Percentiles rank a stretch among this genome's conserved stretches.
These are phyloP conservation scores for Calidris pugnax DNA, from an alignment of 2,113 vertebrate genomes.

Conservation along the genomic window DNA sequence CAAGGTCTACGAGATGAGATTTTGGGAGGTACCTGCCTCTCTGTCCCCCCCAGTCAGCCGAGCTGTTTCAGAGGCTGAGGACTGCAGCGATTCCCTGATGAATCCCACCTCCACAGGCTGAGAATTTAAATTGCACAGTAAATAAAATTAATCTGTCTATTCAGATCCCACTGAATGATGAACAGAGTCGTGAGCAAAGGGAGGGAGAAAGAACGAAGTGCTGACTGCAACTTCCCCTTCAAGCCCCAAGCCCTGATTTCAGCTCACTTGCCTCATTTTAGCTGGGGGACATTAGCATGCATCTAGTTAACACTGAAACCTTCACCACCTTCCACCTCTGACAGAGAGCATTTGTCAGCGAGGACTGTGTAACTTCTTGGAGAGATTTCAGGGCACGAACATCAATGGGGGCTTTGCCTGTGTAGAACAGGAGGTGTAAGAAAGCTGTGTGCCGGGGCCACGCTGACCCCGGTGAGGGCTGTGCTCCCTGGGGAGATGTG, in stretches of 20 bases:
- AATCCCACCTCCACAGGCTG: neutral
- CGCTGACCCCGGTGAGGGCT: neutral
- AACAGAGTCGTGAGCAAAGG: neutral
- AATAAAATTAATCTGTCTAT: slow-evolving; percentile 6
- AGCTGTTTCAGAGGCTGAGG: neutral
- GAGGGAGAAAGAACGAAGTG: neutral
- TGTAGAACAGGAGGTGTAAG: neutral
- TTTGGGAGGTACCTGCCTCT: neutral
- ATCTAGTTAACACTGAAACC: neutral
- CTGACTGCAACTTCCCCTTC: neutral
- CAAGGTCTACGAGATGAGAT: neutral
- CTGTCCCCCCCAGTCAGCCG: neutral
- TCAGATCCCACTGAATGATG: neutral
- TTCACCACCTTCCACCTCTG: neutral
- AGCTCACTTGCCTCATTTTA: neutral
- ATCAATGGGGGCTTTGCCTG: neutral
- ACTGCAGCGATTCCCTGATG: neutral
- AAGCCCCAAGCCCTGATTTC: neutral
- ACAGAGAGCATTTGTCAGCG: neutral
- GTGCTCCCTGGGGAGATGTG: neutral
- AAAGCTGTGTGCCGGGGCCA: neutral
- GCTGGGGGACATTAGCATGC: neutral
- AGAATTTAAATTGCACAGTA: slow-evolving; percentile 24
- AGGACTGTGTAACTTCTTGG: neutral
- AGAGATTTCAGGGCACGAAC: neutral